Conservation (phyloP, 2,113 vertebrate genomes). For the Xiphias gladius region DNA sequence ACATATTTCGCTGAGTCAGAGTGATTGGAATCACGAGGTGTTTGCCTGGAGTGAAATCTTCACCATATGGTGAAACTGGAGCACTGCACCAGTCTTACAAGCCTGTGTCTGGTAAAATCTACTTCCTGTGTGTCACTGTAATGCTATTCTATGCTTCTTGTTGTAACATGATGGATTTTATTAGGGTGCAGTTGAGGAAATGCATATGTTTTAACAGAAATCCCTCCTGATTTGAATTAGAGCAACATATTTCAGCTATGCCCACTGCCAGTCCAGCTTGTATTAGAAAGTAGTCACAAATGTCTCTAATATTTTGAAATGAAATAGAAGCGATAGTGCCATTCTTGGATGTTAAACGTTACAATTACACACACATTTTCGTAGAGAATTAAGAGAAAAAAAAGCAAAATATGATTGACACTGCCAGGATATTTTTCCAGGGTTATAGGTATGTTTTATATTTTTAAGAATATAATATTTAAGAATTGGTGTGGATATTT, state of each 20-base stretch:
- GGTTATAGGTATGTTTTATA: background rate
- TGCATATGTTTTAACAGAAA: conserved; percentile 19
- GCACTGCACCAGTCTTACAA: conserved; percentile 26
- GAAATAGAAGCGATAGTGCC: background rate
- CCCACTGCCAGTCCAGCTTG: background rate
- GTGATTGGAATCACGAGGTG: conserved; percentile 65
- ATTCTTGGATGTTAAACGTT: background rate
- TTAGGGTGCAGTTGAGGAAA: conserved; percentile 31
- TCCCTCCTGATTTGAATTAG: conserved; percentile 44
- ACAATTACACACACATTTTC: background rate
- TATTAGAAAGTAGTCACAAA: background rate
- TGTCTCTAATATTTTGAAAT: background rate
- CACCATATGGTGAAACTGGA: conserved; percentile 74
- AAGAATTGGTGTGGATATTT: background rate
- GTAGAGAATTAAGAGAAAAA: background rate
- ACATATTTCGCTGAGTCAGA: conserved; percentile 72
- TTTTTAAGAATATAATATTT: background rate
- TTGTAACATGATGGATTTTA: conserved; percentile 32
- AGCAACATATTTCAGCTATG: conserved; percentile 25
- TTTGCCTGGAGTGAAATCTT: conserved; percentile 63
- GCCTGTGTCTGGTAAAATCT: conserved; percentile 41
- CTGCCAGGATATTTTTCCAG: background rate
- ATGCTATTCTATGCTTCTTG: conserved; percentile 33
- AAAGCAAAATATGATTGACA: background rate
- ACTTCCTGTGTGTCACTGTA: conserved; percentile 50